These are phyloP conservation scores for Enteromius treurensis DNA, from an alignment of 2,797 vertebrate species.

Conservation along the genomic window DNA sequence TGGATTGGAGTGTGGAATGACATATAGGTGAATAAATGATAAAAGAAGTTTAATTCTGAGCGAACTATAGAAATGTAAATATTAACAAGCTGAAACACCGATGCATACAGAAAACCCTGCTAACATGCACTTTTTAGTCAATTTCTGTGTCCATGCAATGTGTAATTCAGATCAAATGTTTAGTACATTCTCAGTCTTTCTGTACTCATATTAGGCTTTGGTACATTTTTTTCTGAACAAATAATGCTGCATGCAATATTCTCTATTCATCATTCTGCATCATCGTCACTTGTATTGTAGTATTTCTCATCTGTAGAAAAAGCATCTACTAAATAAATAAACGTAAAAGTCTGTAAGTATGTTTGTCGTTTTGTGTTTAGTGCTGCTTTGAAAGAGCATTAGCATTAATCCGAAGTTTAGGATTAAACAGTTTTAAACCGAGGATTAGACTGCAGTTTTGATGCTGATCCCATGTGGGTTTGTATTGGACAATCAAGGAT, in stretches of 20 bases:
- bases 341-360: not conserved
- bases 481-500: conserved; percentile 45
- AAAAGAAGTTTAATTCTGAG: not conserved
- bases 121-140: not conserved
- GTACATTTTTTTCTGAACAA: not conserved
- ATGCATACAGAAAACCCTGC: not conserved
- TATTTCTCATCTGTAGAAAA: not conserved
- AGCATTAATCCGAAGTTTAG: not conserved
- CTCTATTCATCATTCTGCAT: not conserved
- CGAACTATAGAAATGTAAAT: conserved; percentile 24
- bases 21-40: not conserved
- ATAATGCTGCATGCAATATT: not conserved
- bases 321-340: not conserved
- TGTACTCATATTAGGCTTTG: conserved; percentile 27
- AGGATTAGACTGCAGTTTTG: not conserved
- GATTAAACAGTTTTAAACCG: not conserved
- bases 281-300: not conserved
- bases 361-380: conserved; percentile 3
- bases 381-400: conserved; percentile 24
- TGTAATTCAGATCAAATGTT: conserved; percentile 18
- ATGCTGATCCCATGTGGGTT: conserved; percentile 2
- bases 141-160: not conserved
- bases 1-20: not conserved
- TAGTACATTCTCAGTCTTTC: conserved; percentile 10
- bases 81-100: conserved; percentile 3